Evolutionary conservation across 2,113 vertebrate genomes (phyloP).

Genomic region (Cervus canadensis): DNA sequence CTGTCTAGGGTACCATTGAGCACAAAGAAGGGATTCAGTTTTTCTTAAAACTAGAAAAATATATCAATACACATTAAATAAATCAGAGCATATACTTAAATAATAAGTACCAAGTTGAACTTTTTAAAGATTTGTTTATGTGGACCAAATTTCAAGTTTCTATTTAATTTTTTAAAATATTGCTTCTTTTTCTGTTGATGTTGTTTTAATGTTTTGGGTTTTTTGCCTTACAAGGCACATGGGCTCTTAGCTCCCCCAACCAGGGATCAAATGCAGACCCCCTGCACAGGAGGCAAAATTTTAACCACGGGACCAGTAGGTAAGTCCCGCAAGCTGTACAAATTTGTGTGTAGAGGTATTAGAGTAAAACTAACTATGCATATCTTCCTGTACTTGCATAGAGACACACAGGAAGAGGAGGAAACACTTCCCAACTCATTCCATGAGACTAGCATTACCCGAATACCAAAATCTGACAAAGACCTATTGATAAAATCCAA

Average conservation of each 20-base stretch:
- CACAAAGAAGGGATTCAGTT: not conserved
- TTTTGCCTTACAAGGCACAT: not conserved
- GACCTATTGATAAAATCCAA: not conserved
- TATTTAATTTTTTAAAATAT: not conserved
- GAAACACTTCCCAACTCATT: not conserved
- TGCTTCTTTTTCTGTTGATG: not conserved
- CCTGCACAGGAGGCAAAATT: not conserved
- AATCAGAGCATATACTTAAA: not conserved
- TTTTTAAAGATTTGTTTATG: not conserved
- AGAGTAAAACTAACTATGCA: not conserved
- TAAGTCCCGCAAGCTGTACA: not conserved
- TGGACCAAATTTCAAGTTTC: not conserved
- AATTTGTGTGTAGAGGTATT: not conserved
- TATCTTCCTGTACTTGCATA: not conserved
- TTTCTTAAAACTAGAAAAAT: not conserved
- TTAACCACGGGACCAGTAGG: not conserved
- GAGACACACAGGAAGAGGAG: not conserved
- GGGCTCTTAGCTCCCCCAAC: not conserved
- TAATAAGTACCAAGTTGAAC: not conserved
- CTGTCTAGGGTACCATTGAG: not conserved
- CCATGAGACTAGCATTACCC: not conserved
- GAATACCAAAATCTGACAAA: not conserved
- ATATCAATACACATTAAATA: not conserved
- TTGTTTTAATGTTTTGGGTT: not conserved
- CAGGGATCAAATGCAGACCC: not conserved